These are phyloP conservation scores for Brachyalestes nurse DNA, from an alignment of 2,797 vertebrate genomes.

Conservation along the genomic window DNA sequence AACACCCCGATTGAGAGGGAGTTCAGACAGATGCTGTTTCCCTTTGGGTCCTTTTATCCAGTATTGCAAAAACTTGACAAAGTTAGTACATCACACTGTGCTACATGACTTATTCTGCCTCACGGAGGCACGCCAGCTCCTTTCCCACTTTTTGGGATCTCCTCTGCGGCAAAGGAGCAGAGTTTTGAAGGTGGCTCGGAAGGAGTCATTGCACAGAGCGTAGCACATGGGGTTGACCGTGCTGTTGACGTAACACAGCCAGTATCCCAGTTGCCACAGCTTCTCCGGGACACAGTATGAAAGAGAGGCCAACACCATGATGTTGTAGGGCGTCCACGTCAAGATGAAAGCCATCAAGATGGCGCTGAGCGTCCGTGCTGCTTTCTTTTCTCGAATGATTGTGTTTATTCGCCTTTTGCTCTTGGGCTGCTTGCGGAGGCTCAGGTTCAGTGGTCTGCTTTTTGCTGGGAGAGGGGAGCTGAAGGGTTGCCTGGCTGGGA, in stretches of 20 bases:
- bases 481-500: neutral
- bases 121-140: slow-evolving; percentile 61
- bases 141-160: slow-evolving; percentile 68
- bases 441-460: slow-evolving; percentile 33
- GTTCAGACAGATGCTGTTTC: no score
- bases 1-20: neutral
- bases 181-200: slow-evolving; percentile 80
- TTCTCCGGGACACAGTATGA: slow-evolving; percentile 78
- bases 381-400: slow-evolving; percentile 83
- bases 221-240: slow-evolving; percentile 85
- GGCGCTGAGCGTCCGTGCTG: slow-evolving; percentile 79
- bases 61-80: neutral
- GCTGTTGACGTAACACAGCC: slow-evolving; percentile 85
- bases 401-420: slow-evolving; percentile 70
- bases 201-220: slow-evolving; percentile 81
- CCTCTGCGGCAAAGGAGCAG: slow-evolving; percentile 77
- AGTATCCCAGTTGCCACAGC: slow-evolving; percentile 84
- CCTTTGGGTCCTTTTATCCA: no score
- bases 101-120: slow-evolving; percentile 59
- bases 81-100: slow-evolving; percentile 36
- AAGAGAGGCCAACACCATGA: slow-evolving; percentile 84
- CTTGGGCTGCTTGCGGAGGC: slow-evolving; percentile 63
- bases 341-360: slow-evolving; percentile 83
- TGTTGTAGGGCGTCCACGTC: slow-evolving; percentile 85
- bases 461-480: slow-evolving; percentile 31